These are phyloP conservation scores for Tuta absoluta DNA, from an alignment of 2,888 invertebrate species.

Conservation along the genomic window DNA sequence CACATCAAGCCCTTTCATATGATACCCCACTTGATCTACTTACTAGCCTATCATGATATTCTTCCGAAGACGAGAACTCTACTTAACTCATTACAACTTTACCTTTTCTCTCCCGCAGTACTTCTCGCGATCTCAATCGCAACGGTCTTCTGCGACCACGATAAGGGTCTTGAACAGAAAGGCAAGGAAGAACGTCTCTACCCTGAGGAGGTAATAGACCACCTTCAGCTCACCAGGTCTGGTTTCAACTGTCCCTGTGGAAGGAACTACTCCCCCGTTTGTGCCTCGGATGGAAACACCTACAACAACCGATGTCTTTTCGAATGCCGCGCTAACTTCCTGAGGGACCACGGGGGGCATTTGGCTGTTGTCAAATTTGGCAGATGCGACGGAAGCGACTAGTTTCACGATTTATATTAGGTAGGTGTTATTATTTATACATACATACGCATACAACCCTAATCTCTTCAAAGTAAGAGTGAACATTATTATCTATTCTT, in stretches of 20 bases:
- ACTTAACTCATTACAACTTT: not conserved
- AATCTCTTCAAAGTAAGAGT: too few relatives aligned
- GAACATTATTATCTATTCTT: too few relatives aligned
- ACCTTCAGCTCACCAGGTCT: conserved; percentile 3
- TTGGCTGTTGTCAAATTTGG: not conserved
- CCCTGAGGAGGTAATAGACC: not conserved
- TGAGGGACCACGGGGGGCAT: conserved; percentile 25
- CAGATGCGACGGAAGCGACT: not conserved
- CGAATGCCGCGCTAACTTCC: conserved; percentile 49
- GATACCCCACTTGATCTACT: too few relatives aligned
- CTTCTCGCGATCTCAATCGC: conserved; percentile 45
- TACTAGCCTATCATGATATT: too few relatives aligned
- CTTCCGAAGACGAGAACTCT: too few relatives aligned
- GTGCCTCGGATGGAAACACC: conserved; percentile 59
- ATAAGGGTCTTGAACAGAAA: not conserved
- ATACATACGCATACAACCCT: too few relatives aligned
- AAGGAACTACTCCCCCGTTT: conserved; percentile 65
- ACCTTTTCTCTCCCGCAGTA: conserved; percentile 42
- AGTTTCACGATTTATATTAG: not conserved
- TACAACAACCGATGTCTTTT: conserved; percentile 69
- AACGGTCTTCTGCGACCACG: conserved; percentile 30
- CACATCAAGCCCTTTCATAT: too few relatives aligned
- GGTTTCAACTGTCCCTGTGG: conserved; percentile 59
- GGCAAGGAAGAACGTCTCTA: not conserved
- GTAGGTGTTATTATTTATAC: conserved; percentile 1